phyloP scores from a whole-genome alignment of 2,113 vertebrate species.

The Oreotrochilus melanogaster region DNA sequence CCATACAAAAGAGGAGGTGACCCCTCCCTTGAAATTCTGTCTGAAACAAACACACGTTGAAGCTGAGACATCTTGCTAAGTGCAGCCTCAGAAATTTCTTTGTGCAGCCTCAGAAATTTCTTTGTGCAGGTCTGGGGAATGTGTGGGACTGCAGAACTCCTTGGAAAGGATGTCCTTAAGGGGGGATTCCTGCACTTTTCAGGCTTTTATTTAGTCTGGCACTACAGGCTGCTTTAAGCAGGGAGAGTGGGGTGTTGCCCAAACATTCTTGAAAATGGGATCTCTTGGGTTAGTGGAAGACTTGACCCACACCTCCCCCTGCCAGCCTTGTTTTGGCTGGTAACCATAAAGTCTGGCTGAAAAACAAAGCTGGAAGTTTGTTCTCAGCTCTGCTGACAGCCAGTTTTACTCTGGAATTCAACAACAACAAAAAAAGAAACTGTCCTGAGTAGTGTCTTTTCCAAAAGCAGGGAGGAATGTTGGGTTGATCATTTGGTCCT shows the following conservation, averaged over 20 bases:
- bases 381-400: neutral
- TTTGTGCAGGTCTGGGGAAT: neutral
- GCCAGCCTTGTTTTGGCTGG: no score
- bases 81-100: neutral
- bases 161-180: neutral
- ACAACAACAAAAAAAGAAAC: neutral
- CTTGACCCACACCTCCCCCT: neutral
- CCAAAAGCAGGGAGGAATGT: neutral
- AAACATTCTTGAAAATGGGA: fast-evolving
- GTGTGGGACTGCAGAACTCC: neutral
- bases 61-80: neutral
- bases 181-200: neutral
- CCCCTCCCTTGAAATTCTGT: neutral
- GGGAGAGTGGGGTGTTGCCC: neutral
- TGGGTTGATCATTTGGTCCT: no score
- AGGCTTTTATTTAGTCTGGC: neutral
- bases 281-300: neutral
- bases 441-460: neutral
- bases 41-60: neutral
- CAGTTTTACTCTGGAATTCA: fast-evolving
- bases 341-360: neutral
- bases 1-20: neutral
- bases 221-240: neutral
- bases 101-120: neutral
- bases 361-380: neutral